These are phyloP conservation scores for Lasiommata megera DNA, from an alignment of 2,888 invertebrate species.

Conservation along the genomic window DNA sequence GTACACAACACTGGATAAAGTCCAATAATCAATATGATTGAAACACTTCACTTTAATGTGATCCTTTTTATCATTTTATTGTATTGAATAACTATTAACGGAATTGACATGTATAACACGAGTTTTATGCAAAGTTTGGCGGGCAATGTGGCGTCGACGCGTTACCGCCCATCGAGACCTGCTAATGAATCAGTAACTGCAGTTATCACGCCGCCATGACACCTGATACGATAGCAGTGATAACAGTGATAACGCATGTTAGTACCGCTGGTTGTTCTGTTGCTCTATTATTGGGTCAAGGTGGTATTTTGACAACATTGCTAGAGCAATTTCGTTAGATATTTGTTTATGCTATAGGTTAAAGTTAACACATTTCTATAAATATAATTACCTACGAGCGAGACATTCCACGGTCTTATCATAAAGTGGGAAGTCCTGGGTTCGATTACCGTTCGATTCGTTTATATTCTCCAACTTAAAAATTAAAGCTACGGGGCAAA, in stretches of 20 bases:
- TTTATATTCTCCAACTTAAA: no score
- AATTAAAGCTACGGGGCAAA: no score
- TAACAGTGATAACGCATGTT: conserved; percentile 45
- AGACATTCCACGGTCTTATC: no score
- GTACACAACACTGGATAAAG: neutral
- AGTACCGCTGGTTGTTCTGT: conserved; percentile 38
- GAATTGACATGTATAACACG: neutral
- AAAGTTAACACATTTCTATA: no score
- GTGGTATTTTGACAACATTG: conserved; percentile 20
- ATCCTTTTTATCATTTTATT: neutral
- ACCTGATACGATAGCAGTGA: conserved; percentile 51
- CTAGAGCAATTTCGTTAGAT: no score
- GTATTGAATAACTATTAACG: neutral
- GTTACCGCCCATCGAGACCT: conserved; percentile 18
- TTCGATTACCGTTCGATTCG: no score
- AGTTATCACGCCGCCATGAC: conserved; percentile 40
- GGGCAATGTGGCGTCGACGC: conserved; percentile 24
- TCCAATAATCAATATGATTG: neutral
- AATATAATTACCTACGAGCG: no score
- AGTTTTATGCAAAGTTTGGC: neutral
- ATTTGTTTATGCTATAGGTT: no score
- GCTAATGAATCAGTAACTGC: conserved; percentile 21
- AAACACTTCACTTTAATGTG: neutral
- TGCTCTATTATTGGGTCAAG: conserved; percentile 50
- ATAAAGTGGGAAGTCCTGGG: no score